Evolutionary conservation across 2,888 invertebrate genomes (phyloP).

Genomic region (Lamellibrachia satsuma): DNA sequence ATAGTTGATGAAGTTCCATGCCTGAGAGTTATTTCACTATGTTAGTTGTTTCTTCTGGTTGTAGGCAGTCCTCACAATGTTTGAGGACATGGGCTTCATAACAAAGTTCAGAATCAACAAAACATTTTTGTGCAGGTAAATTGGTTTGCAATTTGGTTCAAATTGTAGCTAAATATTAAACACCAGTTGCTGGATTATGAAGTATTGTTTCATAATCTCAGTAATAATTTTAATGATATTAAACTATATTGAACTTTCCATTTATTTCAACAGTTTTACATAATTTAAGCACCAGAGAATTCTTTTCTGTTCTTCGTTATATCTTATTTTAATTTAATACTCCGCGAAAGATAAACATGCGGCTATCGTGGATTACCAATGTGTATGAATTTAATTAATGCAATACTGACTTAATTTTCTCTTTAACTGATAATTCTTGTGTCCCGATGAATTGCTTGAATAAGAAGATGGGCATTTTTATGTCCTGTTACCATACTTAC

Average conservation of each 20-base stretch:
- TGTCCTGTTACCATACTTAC: no score
- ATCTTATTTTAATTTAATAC: no score
- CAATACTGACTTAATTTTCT: no score
- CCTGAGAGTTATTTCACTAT: neutral
- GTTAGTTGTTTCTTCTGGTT: constrained; percentile 20
- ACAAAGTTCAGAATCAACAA: constrained; percentile 73
- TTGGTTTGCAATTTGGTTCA: neutral
- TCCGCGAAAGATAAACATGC: neutral
- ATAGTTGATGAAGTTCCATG: neutral
- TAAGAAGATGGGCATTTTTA: no score
- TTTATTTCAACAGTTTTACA: no score
- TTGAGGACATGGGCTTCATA: constrained; percentile 77
- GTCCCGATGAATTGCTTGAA: no score
- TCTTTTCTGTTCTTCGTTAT: neutral
- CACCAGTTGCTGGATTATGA: neutral
- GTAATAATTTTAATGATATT: neutral
- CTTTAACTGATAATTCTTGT: no score
- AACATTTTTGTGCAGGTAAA: constrained; percentile 20
- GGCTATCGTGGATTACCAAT: neutral
- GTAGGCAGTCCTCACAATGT: constrained; percentile 70
- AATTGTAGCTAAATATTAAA: neutral
- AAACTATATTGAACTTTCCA: no score
- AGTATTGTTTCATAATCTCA: neutral
- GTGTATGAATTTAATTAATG: neutral
- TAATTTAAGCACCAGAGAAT: neutral